Base-by-base conservation (phyloP, 2,113 vertebrate species). In the Vulpes vulpes region DNA sequence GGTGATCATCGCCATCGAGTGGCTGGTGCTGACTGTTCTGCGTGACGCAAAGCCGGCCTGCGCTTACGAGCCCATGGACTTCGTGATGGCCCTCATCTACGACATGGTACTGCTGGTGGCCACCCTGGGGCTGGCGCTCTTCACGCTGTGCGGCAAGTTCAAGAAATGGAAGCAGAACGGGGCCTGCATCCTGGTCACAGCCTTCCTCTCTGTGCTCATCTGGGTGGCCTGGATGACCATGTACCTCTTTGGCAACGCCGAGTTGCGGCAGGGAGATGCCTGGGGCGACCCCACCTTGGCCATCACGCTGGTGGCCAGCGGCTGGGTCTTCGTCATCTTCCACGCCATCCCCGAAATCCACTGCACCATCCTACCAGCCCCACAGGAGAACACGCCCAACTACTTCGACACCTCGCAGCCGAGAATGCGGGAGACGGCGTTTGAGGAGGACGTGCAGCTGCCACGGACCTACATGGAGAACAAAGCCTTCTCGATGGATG, bases 391-490 rank as follows among this genome's bases (percentile, higher is more conserved):
- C 87, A 99, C 99, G 1, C 99, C 99, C 20, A 99, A 99, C 98
- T 99, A 99, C 99, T 99, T 99, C 17, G 99, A 99, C 97, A 99
- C 99, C 2, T 99, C 99, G 0, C 99, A 99, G 98, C 99, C 99
- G 0, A 98, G 99, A 93, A 99, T 99, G 99, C 99, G 99, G 60
- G 99, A 99, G 99, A 99, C 99, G 0, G 99, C 99, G 64, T 99
- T 99, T 65, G 99, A 99, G 76, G 99, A 99, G 94, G 99, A 99
- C 16, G 99, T 99, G 96, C 99, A 99, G 86, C 99, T 99, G 91
- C 99, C 99, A 3, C 99, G 99, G 96, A 99, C 99, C 98, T 99
- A 99, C 98, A 99, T 99, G 99, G 99, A 99, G 97, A 99, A 99
- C 98, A 99, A 99, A 98, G 99, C 99, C 97, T 99, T 99, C 92